phyloP scores from a whole-genome alignment of 2,797 vertebrate genomes.

The Epinephelus awoara region DNA sequence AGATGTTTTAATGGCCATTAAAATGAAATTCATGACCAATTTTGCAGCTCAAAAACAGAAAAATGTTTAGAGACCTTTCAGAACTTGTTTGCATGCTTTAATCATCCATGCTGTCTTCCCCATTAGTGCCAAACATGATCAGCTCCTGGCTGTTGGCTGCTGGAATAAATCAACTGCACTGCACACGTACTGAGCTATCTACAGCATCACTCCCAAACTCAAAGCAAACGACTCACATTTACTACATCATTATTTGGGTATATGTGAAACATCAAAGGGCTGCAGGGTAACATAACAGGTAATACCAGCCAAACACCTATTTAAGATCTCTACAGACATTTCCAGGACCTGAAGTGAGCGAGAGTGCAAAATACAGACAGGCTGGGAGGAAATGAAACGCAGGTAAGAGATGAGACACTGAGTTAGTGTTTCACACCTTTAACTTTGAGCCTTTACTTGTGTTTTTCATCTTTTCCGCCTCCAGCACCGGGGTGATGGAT shows the following conservation, averaged over 20 bases:
- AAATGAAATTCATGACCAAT: conserved; percentile 1
- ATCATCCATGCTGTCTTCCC: neutral
- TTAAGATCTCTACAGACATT: neutral
- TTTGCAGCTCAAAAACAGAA: conserved; percentile 2
- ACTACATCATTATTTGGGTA: conserved; percentile 8
- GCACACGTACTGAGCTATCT: neutral
- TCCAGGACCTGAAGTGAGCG: neutral
- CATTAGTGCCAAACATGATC: neutral
- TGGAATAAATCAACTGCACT: conserved; percentile 14
- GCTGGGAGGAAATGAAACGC: neutral
- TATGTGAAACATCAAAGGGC: conserved; percentile 5
- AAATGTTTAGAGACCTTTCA: conserved; percentile 3
- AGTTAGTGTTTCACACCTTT: conserved; percentile 15
- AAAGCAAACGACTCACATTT: conserved; percentile 1
- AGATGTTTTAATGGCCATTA: neutral
- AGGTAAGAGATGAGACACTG: neutral
- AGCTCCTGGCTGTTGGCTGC: neutral
- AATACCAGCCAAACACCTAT: neutral
- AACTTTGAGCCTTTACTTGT: conserved; percentile 7
- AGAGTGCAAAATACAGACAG: neutral
- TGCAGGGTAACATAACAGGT: neutral
- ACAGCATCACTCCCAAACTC: conserved; percentile 3
- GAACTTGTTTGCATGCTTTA: neutral
- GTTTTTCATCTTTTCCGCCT: conserved; percentile 44
- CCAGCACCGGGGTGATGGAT: conserved; percentile 27